Evolutionary conservation across 2,113 vertebrate genomes (phyloP).

Genomic region (Etheostoma cragini): DNA sequence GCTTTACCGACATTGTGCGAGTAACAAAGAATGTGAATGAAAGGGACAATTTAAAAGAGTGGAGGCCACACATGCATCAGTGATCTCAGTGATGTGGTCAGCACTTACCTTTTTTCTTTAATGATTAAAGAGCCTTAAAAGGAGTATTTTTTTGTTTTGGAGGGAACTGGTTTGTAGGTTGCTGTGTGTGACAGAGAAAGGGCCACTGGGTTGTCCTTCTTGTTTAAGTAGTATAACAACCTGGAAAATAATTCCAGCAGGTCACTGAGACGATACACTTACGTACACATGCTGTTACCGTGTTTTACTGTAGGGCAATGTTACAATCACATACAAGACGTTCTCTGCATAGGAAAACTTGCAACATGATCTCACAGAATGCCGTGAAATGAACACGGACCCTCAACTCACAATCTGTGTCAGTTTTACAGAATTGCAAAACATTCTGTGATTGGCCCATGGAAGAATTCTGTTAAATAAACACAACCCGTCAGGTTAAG

Average conservation of each 20-base stretch:
- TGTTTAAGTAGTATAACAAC: conserved; percentile 6
- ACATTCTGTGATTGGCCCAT: too few species aligned
- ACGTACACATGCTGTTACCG: not conserved
- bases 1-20: not conserved
- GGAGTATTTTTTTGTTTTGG: conserved; percentile 32
- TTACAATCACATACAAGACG: not conserved
- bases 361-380: too few species aligned
- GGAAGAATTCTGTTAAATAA: too few species aligned
- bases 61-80: not conserved
- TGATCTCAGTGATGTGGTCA: not conserved
- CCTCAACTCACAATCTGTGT: too few species aligned
- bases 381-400: too few species aligned
- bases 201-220: not conserved
- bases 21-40: not conserved
- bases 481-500: too few species aligned
- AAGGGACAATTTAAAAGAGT: not conserved
- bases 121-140: conserved; percentile 18
- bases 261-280: too few species aligned
- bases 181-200: not conserved
- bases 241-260: not conserved
- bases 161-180: not conserved
- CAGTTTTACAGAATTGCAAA: too few species aligned
- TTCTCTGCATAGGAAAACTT: not conserved
- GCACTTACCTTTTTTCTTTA: rapidly evolving
- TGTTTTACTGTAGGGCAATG: not conserved